Evolutionary conservation across 2,888 invertebrate genomes (phyloP), one percentile per base, ranked within the genome.

Genomic region (Subacronicta megacephala): DNA sequence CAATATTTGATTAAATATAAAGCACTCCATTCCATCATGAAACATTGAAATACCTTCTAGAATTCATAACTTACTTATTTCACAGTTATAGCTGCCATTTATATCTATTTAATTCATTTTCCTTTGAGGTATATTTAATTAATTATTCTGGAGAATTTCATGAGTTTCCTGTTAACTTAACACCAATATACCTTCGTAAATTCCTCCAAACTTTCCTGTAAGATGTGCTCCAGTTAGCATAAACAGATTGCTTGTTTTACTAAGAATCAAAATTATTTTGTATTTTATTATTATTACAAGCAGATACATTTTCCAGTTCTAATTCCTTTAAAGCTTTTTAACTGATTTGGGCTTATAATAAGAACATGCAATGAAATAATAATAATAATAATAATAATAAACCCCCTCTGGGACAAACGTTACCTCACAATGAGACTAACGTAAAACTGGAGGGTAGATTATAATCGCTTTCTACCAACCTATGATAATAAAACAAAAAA

Each of bases 141-240:
- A 46, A 49, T 44, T 10, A 45, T 58, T 16, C 49, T 51, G 51
- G 43, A 51, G 17, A n/a, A n/a, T n/a, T n/a, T n/a, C n/a, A n/a
- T n/a, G 35, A 54, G 37, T 31, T 60, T 17, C 38, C 10, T 41
- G 41, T 53, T 44, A 62, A 64, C 53, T 51, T 44, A 65, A 26
- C 10, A 26, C 10, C 26, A 56, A 45, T 62, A 61, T 65, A 52
- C 43, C 40, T 62, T 54, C 68, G 51, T 44, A 62, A 72, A 62
- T 47, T 75, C 58, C 59, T 57, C 57, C 53, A 62, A 72, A 63
- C 63, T 57, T 53, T 23, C 68, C 55, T 62, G 60, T 47, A 33
- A 67, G 63, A 63, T 72, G 40, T 64, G 55, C 65, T 58, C 37
- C 51, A 62, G 61, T 63, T 45, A 73, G 66, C 37, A 63, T 64